These are phyloP conservation scores for Platichthys flesus DNA, from an alignment of 2,113 vertebrate genomes.

Conservation along the genomic window DNA sequence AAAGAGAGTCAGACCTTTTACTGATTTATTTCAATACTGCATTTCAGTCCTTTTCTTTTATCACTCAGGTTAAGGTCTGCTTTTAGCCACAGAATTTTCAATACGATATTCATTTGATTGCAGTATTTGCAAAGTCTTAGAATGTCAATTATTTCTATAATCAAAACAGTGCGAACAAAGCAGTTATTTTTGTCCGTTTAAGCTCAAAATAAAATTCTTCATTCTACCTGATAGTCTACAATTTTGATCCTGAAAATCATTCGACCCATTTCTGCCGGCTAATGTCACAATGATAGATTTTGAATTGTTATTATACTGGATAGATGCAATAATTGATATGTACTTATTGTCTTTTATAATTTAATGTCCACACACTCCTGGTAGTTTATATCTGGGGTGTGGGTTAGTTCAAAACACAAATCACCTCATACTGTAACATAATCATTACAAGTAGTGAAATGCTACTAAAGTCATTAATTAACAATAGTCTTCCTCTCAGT, in stretches of 20 bases:
- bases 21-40: neutral
- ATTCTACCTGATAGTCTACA: neutral
- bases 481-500: slow-evolving; percentile 69
- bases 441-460: slow-evolving; percentile 53
- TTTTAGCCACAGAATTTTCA: neutral
- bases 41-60: neutral
- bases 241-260: no score
- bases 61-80: neutral
- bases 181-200: slow-evolving; percentile 8
- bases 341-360: slow-evolving; percentile 29
- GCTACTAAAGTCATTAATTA: slow-evolving; percentile 45
- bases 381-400: slow-evolving; percentile 10
- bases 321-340: slow-evolving; percentile 43
- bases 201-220: neutral
- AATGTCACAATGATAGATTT: slow-evolving; percentile 13
- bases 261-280: neutral
- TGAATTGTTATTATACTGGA: neutral
- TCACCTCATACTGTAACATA: slow-evolving; percentile 57
- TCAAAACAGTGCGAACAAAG: slow-evolving; percentile 30
- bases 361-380: slow-evolving; percentile 31
- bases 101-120: neutral
- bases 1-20: neutral
- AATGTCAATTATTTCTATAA: neutral
- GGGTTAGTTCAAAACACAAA: slow-evolving; percentile 27
- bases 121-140: neutral